These are phyloP conservation scores for Drosophila pegasa DNA, from an alignment of 2,888 invertebrate species.

Conservation along the genomic window DNA sequence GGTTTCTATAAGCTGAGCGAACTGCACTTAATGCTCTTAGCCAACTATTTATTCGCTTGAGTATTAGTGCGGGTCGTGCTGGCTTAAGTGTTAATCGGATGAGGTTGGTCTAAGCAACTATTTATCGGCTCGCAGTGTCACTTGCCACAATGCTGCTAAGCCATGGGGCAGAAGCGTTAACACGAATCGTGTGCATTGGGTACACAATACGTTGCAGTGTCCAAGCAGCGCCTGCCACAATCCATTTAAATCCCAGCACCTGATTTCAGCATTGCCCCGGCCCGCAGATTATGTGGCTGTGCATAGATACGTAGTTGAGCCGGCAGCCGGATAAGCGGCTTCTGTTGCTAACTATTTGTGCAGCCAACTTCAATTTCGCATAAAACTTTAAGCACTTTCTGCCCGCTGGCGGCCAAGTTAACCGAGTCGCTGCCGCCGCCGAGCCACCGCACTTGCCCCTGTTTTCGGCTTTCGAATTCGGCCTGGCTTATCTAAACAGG, in stretches of 20 bases:
- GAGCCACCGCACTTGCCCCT: constrained; percentile 11
- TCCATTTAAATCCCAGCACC: constrained; percentile 57
- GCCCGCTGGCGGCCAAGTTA: constrained; percentile 56
- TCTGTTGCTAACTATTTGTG: constrained; percentile 38
- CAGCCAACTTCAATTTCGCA: constrained; percentile 65
- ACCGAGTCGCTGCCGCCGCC: constrained; percentile 8
- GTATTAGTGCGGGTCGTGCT: not conserved
- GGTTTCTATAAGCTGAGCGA: not conserved
- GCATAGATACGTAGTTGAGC: constrained; percentile 26
- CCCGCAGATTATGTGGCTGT: not conserved
- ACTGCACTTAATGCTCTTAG: not conserved
- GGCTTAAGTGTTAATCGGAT: constrained; percentile 18
- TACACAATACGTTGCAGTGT: constrained; percentile 27
- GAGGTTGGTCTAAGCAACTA: constrained; percentile 4
- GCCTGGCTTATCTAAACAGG: constrained; percentile 55
- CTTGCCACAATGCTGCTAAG: constrained; percentile 4
- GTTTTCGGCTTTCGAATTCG: constrained; percentile 67
- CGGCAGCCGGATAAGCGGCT: constrained; percentile 20
- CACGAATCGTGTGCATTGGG: constrained; percentile 21
- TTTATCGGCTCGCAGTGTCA: constrained; percentile 6
- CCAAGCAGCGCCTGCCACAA: constrained; percentile 27
- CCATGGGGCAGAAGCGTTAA: constrained; percentile 25
- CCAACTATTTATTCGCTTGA: not conserved
- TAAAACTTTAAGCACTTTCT: constrained; percentile 73
- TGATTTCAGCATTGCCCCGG: constrained; percentile 29